Evolutionary conservation across 35 echinoderm and acorn worm species (phyloP).

Genomic region (Heliocidaris erythrogramma): DNA sequence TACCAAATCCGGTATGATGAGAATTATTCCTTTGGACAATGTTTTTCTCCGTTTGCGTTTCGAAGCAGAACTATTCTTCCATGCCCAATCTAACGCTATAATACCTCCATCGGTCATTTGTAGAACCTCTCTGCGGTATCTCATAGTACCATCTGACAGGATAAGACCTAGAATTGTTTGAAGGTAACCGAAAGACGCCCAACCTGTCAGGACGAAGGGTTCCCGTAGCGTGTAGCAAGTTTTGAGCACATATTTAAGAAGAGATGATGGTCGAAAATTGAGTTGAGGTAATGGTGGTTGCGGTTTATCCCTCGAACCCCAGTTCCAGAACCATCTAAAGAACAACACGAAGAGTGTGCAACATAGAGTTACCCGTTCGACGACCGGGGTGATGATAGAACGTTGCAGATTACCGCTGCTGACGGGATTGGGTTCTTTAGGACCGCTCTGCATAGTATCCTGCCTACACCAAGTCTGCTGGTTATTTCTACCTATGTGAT

Average conservation of each 20-base stretch:
- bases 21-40: conserved; percentile 48
- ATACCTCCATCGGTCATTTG: conserved; percentile 81
- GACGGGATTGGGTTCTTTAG: background rate
- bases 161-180: conserved; percentile 42
- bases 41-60: background rate
- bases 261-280: conserved; percentile 21
- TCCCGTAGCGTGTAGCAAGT: conserved; percentile 36
- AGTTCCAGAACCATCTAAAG: conserved; percentile 36
- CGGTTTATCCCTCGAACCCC: conserved; percentile 14
- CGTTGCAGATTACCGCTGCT: background rate
- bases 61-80: background rate
- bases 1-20: conserved; percentile 70
- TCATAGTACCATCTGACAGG: conserved; percentile 45
- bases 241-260: conserved; percentile 48
- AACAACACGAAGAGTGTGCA: conserved; percentile 20
- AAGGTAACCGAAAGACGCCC: conserved; percentile 51
- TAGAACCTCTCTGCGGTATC: conserved; percentile 61
- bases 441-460: background rate
- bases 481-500: background rate
- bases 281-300: conserved; percentile 45
- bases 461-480: conserved; percentile 36
- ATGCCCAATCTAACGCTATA: conserved; percentile 73
- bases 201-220: conserved; percentile 47
- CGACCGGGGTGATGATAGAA: background rate
- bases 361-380: conserved; percentile 10